Evolutionary conservation across 2,113 vertebrate species (phyloP).

Genomic region (Campylomormyrus tamandua): DNA sequence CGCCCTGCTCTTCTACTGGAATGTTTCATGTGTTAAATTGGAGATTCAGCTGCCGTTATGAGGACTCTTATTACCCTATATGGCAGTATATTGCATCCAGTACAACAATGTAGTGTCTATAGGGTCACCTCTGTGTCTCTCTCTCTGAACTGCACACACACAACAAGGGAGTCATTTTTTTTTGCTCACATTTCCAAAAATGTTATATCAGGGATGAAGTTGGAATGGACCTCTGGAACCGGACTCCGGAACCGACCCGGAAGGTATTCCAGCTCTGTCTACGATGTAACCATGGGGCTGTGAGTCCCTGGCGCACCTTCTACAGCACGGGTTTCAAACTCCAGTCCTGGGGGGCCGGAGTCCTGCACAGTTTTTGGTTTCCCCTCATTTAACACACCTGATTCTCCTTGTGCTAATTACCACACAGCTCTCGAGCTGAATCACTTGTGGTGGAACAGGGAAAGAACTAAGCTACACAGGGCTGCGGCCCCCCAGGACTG

Average conservation of each 20-base stretch:
- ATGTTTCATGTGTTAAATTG: background rate
- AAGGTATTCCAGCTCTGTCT: conserved; percentile 22
- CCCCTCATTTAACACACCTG: too few species aligned
- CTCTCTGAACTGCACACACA: background rate
- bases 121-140: background rate
- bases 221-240: background rate
- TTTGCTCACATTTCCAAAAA: background rate
- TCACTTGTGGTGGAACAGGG: too few species aligned
- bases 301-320: background rate
- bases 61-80: background rate
- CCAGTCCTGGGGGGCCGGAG: too few species aligned
- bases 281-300: conserved; percentile 41
- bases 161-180: background rate
- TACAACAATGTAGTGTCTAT: background rate
- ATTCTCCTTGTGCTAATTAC: too few species aligned
- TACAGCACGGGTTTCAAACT: background rate
- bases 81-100: background rate
- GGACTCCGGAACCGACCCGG: background rate
- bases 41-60: background rate
- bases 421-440: too few species aligned
- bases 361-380: too few species aligned
- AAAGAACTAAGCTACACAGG: too few species aligned
- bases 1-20: background rate
- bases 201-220: background rate
- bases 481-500: too few species aligned